phyloP scores from a whole-genome alignment of 53 echinoderm and acorn worm species.

The Paracentrotus lividus region DNA sequence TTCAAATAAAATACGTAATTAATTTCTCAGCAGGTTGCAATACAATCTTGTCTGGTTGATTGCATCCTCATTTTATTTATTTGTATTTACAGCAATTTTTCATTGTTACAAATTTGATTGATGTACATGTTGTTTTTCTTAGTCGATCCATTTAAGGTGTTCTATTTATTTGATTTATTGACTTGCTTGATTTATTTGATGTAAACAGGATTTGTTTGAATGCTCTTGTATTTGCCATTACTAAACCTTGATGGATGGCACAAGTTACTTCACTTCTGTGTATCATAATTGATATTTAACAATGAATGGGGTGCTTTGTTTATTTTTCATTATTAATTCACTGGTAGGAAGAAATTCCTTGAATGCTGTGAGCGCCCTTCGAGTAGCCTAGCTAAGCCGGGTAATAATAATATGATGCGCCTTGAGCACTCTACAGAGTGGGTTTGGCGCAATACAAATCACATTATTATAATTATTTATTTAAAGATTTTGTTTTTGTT shows the following conservation, averaged over 20 bases:
- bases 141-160: not conserved
- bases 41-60: not conserved
- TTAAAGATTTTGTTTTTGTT: too few species aligned
- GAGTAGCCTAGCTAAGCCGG: too few species aligned
- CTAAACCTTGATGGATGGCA: not conserved
- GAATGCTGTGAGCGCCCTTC: too few species aligned
- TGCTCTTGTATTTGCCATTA: not conserved
- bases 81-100: not conserved
- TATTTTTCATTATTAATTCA: too few species aligned
- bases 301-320: too few species aligned
- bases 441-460: too few species aligned
- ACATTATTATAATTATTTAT: too few species aligned
- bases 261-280: not conserved
- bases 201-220: slow-evolving; percentile 22
- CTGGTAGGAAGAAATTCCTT: too few species aligned
- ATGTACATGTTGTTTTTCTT: not conserved
- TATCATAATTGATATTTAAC: not conserved
- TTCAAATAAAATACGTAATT: slow-evolving; percentile 23
- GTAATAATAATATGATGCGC: too few species aligned
- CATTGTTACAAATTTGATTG: slow-evolving; percentile 4
- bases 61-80: not conserved
- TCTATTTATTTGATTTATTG: not conserved
- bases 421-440: too few species aligned
- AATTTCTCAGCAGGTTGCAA: not conserved
- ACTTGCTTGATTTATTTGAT: slow-evolving; percentile 8